Conservation (phyloP, 2,113 vertebrate genomes). For the Motacilla alba region DNA sequence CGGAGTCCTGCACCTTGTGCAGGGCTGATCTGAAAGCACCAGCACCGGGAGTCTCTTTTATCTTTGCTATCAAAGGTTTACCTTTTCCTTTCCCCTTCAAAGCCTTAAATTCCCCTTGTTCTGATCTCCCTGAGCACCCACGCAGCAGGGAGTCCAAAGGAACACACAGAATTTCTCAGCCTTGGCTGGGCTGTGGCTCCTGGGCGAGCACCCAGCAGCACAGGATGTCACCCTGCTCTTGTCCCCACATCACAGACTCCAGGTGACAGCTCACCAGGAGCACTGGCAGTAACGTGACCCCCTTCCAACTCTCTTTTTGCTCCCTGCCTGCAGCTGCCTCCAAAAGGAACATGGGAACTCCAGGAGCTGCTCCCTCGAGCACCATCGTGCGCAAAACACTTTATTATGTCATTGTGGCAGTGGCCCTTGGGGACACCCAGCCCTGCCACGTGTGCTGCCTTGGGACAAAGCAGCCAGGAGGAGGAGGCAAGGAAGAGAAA, state of each 20-base stretch:
- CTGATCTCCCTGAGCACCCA: not conserved
- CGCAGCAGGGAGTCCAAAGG: not conserved
- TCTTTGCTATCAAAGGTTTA: not conserved
- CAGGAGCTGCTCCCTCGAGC: not conserved
- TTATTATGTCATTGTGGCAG: not conserved
- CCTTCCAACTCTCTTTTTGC: not conserved
- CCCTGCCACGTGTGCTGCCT: not conserved
- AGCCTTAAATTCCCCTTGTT: not conserved
- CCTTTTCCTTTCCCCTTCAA: not conserved
- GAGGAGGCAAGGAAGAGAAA: not conserved
- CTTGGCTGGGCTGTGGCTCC: not conserved
- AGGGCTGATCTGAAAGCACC: not conserved
- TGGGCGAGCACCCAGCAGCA: not conserved
- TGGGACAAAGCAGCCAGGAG: not conserved
- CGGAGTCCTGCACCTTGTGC: not conserved
- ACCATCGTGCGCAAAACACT: constrained; percentile 2
- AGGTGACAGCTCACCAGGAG: not conserved
- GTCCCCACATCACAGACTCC: not conserved
- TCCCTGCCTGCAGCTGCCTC: not conserved
- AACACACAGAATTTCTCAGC: not conserved
- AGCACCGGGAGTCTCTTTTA: not conserved
- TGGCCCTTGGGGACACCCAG: not conserved
- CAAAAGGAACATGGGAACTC: not conserved
- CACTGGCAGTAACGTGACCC: not conserved
- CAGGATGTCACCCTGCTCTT: not conserved